Conservation (phyloP, 2,888 invertebrate genomes). For the Eledone cirrhosa region DNA sequence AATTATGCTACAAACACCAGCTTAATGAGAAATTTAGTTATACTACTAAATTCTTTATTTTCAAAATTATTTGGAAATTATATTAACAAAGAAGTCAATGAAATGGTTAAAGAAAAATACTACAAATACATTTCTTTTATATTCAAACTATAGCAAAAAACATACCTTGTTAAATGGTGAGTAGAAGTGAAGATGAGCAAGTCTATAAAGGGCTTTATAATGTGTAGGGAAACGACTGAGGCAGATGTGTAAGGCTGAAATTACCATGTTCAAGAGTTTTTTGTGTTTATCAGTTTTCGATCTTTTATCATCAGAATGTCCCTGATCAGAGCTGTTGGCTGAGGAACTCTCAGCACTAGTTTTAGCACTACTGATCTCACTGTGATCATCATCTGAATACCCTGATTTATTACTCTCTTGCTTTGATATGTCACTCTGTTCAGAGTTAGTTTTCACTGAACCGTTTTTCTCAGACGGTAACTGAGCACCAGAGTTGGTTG, state of each 20-base stretch:
- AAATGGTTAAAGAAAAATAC: too few relatives aligned
- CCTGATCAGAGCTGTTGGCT: background rate
- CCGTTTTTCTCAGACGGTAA: background rate
- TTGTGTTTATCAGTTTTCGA: constrained; percentile 21
- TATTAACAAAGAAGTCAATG: too few relatives aligned
- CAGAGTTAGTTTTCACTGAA: too few relatives aligned
- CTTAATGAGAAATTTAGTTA: too few relatives aligned
- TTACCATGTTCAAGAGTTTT: constrained; percentile 61
- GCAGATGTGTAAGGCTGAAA: constrained; percentile 84
- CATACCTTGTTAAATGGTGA: constrained; percentile 50
- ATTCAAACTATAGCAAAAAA: too few relatives aligned
- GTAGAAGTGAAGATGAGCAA: constrained; percentile 80
- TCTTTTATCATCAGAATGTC: background rate
- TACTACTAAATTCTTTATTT: too few relatives aligned
- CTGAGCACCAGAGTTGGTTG: background rate
- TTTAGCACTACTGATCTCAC: background rate
- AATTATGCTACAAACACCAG: too few relatives aligned
- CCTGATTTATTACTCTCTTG: background rate
- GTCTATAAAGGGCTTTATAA: constrained; percentile 89
- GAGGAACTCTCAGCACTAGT: background rate
- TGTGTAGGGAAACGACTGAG: constrained; percentile 87
- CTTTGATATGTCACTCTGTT: too few relatives aligned
- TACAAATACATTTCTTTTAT: too few relatives aligned
- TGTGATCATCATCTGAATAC: background rate
- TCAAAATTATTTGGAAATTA: too few relatives aligned